Evolutionary conservation across 1,140 invertebrate genomes (phyloP), one percentile per base, ranked within the genome.

Genomic region (Pogonognathellus flavescens): DNA sequence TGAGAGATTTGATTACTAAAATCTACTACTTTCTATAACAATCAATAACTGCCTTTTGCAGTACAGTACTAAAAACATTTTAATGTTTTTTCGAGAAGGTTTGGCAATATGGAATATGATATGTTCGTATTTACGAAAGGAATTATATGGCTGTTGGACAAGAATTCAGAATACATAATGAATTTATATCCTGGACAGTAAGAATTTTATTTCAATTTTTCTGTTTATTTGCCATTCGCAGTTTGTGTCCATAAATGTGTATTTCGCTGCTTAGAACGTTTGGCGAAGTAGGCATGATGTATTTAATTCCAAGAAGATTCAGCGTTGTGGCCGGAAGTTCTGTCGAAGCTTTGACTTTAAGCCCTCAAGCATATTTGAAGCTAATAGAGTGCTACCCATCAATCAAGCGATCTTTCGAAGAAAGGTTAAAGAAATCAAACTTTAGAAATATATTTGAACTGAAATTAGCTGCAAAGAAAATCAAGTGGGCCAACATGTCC

Each of bases 101-200:
- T 9, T 31, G 83, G 83, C 16, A 86, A 86, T n/a, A 18, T 86
- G 80, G 83, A 86, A 20, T 82, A 84, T 53, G 83, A 86, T 49
- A 72, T 86, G 80, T 72, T 41, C 31, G 72, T 86, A 5, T 80
- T 86, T 59, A 83, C 66, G 1, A 62, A 76, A 31, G 86, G 86
- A 72, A 76, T 70, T n/a, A 57, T 86, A 18, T 86, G 80, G 82
- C 62, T 86, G 16, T n/a, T 76, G 3, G 83, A 84, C n/a, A 10
- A 80, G 11, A 55, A 84, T 49, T 60, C 80, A 2, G 72, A 86
- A 10, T 66, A 80, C 14, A 5, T 84, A 22, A 84, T 83, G 53
- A 86, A 53, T 22, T 50, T 86, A 11, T 25, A 80, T 1, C 83
- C 86, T 1, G 86, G 86, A 66, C 53, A 86, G 84, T 85, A 60